Base-by-base conservation (phyloP, 2,113 vertebrate species). In the Oncorhynchus nerka region DNA sequence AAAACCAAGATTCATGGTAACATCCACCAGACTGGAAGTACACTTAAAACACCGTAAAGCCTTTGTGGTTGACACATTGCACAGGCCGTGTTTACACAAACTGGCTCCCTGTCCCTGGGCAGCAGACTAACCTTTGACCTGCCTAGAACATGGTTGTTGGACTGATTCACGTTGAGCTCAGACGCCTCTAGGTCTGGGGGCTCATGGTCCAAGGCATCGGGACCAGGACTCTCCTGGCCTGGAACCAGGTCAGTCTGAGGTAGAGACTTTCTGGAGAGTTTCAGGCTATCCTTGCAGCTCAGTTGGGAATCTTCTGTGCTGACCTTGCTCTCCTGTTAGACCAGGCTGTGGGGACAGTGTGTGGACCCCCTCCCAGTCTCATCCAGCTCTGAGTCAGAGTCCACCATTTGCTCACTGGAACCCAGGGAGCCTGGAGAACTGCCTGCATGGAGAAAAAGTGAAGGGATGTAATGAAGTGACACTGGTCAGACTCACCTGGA, bases 371-470 rank as follows among this genome's bases (percentile, higher is more conserved):
- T 62, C 32, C 90, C 20, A 0, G 62, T 2, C 0, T 96, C 96
- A 1, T 97, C 96, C 75, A 87, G 83, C 74, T 98, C 97, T 0
- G 94, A 96, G 86, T 98, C 97, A 0, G 96, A 99, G 79, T 98
- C 96, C 0, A 94, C 91, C 0, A 95, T 96, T 3, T 88, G 92
- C 6, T 94, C 89, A 0, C 81, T 91, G 0, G 94, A 89, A 26
- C 93, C 96, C 90, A 89, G 0, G 0, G 86, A 91, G 34, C 79
- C 84, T 32, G 83, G 59, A 75, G 83, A 92, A 32, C 79, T 88
- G 20, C 5, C 90, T 85, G 77, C 15, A 75, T 19, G 1, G 49
- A 70, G 26, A 48, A 78, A 45, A 45, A 11, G 39, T 45, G 39
- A 45, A 15, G 49, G 49, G 16, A 51, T 4, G 49, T 51, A 4